Percentiles rank a stretch among this genome's conserved stretches.
Evolutionary conservation across 2,113 vertebrate genomes (phyloP).

Genomic region (Synchiropus splendidus): DNA sequence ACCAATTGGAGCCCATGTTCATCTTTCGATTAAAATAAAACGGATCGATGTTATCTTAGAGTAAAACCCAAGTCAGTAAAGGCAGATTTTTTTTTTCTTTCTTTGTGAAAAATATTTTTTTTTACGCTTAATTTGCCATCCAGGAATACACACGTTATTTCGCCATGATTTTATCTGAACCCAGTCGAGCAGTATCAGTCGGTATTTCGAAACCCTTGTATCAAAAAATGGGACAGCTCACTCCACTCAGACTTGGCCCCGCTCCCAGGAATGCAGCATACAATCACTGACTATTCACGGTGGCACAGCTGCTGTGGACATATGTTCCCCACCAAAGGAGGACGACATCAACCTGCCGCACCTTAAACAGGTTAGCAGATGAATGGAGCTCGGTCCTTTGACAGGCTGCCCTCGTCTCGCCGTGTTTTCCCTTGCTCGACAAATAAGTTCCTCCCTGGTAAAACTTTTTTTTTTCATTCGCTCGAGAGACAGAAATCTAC

Average conservation of each 20-base stretch:
- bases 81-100: too few species aligned
- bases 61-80: too few species aligned
- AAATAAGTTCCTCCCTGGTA: conserved; percentile 46
- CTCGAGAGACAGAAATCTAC: too few species aligned
- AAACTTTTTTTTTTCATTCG: conserved; percentile 32
- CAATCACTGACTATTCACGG: conserved; percentile 62
- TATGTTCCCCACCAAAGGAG: conserved; percentile 67
- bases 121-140: too few species aligned
- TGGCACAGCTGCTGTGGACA: conserved; percentile 71
- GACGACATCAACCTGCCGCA: conserved; percentile 64
- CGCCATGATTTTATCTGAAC: too few species aligned
- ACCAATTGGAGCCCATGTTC: too few species aligned
- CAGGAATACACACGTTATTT: too few species aligned
- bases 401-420: conserved; percentile 53
- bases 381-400: conserved; percentile 59
- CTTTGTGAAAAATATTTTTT: too few species aligned
- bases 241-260: conserved; percentile 60
- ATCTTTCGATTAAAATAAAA: too few species aligned
- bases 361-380: conserved; percentile 70
- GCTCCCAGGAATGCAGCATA: conserved; percentile 64
- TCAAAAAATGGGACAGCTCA: conserved; percentile 55
- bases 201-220: conserved; percentile 20
- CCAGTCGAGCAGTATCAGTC: too few species aligned
- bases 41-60: too few species aligned
- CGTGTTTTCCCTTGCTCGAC: conserved; percentile 49